A percentile compares a stretch with the other conserved stretches of the same genome.
Evolutionary conservation across 2,113 vertebrate genomes (phyloP).

Genomic region (Hucho hucho): DNA sequence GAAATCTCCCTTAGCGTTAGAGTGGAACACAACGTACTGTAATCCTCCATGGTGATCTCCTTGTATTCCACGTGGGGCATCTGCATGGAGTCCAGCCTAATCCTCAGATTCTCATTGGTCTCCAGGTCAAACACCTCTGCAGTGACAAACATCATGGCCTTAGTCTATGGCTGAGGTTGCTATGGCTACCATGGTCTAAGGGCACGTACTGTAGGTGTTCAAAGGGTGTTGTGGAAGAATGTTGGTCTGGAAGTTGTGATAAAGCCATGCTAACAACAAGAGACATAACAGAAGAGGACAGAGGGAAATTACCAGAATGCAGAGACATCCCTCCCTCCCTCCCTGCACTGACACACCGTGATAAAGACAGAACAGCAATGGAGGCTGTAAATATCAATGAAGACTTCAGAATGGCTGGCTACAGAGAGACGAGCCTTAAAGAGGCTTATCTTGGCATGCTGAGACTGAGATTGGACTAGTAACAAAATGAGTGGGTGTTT

Average conservation of each 20-base stretch:
- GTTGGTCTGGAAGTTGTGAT: not conserved
- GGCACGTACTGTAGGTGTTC: not conserved
- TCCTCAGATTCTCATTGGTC: slow-evolving; percentile 82
- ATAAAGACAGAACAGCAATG: too few species aligned
- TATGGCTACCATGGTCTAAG: not conserved
- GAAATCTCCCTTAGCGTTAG: not conserved
- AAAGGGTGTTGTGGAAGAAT: slow-evolving; percentile 2
- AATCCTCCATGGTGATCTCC: slow-evolving; percentile 83
- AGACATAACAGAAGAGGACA: not conserved
- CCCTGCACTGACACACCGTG: not conserved
- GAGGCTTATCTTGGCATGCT: too few species aligned
- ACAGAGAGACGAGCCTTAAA: too few species aligned
- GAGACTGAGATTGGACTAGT: too few species aligned
- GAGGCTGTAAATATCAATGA: too few species aligned
- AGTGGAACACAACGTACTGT: slow-evolving; percentile 75
- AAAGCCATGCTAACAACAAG: too few species aligned
- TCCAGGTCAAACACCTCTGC: slow-evolving; percentile 86
- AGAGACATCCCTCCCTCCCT: not conserved
- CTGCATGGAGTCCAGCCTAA: slow-evolving; percentile 80
- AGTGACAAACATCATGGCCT: slow-evolving; percentile 37
- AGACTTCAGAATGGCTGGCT: too few species aligned
- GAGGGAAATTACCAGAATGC: slow-evolving; percentile 20
- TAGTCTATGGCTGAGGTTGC: not conserved
- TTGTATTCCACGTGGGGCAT: slow-evolving; percentile 88
- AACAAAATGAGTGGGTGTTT: too few species aligned